Evolutionary conservation across 2,888 invertebrate species (phyloP).

Genomic region (Argyresthia goedartella): DNA sequence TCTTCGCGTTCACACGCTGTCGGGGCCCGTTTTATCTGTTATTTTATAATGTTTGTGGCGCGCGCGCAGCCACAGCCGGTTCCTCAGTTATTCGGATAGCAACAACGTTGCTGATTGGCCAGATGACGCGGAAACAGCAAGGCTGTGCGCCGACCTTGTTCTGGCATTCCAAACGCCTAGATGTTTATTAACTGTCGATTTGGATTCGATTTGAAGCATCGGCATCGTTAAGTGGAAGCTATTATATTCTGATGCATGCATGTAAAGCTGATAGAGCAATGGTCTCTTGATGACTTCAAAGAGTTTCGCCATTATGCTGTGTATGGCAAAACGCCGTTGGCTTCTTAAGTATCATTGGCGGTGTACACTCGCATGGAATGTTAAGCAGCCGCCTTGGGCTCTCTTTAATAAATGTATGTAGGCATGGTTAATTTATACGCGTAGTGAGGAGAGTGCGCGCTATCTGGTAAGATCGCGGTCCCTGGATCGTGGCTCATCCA

Average conservation of each 20-base stretch:
- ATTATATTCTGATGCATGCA: neutral
- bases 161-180: constrained; percentile 35
- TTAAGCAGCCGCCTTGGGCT: constrained; percentile 30
- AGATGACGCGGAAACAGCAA: constrained; percentile 62
- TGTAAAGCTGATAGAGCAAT: neutral
- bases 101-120: constrained; percentile 44
- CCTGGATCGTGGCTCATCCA: constrained; percentile 2
- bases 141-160: constrained; percentile 61
- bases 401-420: constrained; percentile 28
- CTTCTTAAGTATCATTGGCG: constrained; percentile 24
- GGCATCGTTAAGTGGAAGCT: neutral
- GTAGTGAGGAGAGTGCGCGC: constrained; percentile 13
- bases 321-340: constrained; percentile 23
- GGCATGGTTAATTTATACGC: constrained; percentile 16
- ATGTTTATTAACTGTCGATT: constrained; percentile 45
- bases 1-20: constrained; percentile 66
- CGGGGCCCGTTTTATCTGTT: constrained; percentile 59
- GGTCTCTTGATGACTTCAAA: constrained; percentile 1
- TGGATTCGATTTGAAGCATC: constrained; percentile 32
- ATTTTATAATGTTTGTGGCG: constrained; percentile 63
- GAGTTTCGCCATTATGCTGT: neutral
- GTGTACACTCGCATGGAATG: constrained; percentile 22
- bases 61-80: constrained; percentile 49
- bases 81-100: constrained; percentile 48
- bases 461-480: constrained; percentile 9